Base-by-base conservation (phyloP, 1,140 invertebrate species). In the Nasonia longicornis region DNA sequence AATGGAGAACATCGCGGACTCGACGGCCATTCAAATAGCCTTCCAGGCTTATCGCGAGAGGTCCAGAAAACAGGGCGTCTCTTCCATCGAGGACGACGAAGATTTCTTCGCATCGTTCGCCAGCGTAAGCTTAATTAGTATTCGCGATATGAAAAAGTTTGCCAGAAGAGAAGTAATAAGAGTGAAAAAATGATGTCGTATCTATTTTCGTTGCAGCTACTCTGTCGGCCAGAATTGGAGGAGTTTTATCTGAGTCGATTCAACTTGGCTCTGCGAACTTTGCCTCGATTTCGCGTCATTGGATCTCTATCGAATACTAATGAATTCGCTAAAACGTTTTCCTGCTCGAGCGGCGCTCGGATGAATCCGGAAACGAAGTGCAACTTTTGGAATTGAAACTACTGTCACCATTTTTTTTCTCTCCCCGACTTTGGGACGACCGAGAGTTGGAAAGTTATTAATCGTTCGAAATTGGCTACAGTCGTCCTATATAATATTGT, bases 351-450 rank as follows among this genome's bases (percentile, higher is more conserved):
- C 58, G 29, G 72, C 22, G 48, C 72, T 22, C 79, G 69, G 73
- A 80, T 80, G 79, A 80, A 80, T 80, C 71, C 71, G 7, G 63
- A 73, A 48, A 80, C 26, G 20, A 80, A 80, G 63, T 80, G 79
- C 67, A 80, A 80, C 72, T 80, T 80, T 79, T 79, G 78, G 78
- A 79, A 79, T 73, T 79, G 48, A 73, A 73, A 63, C 45, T 29
- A 16, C 26, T 31, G 12, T 66, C 48, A 16, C 20, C 58, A n/a
- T 63, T 63, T 22, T 63, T 63, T 42, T 42, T 8, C 31, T 11
- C 38, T 42, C 38, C 7, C 6, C 7, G 7, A 42, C 38, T 42
- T 42, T 10, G 38, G 38, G 1, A 8, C 38, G 38, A 42, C 38
- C 38, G 38, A 8, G 38, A 42, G 38, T 42, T 42, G 6, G 7